A percentile compares a stretch with the other conserved stretches of the same genome.
Conservation (phyloP, 2,113 vertebrate genomes). For the Mola mola region DNA sequence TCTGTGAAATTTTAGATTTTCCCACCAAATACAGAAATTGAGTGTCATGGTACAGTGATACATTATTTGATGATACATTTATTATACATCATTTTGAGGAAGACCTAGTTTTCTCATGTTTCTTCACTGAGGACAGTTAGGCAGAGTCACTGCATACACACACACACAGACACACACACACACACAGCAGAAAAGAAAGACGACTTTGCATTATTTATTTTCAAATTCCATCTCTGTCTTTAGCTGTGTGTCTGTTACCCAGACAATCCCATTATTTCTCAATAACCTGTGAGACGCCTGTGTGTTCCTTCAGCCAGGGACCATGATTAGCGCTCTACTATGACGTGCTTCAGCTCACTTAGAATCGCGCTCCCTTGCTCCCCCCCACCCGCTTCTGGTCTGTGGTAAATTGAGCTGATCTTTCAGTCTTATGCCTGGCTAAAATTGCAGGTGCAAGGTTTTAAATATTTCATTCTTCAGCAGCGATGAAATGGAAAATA, state of each 20-base stretch:
- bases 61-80: too few species aligned
- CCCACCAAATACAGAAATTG: too few species aligned
- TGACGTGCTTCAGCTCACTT: constrained; percentile 66
- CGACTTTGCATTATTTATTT: constrained; percentile 71
- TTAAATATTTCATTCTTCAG: constrained; percentile 48
- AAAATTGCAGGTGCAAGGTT: constrained; percentile 49
- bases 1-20: too few species aligned
- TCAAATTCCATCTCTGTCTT: constrained; percentile 63
- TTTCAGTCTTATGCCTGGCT: constrained; percentile 49
- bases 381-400: constrained; percentile 37
- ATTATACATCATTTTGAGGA: too few species aligned
- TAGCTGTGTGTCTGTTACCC: constrained; percentile 60
- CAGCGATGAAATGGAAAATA: constrained; percentile 28
- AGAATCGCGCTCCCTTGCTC: constrained; percentile 43
- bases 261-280: constrained; percentile 77
- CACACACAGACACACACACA: neutral
- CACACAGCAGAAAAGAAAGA: constrained; percentile 12
- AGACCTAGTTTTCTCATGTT: constrained; percentile 48
- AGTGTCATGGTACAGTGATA: too few species aligned
- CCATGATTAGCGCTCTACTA: constrained; percentile 65
- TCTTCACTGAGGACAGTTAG: constrained; percentile 28
- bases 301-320: constrained; percentile 66
- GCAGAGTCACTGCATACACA: constrained; percentile 14
- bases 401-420: constrained; percentile 59
- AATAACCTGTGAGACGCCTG: constrained; percentile 68